Base-by-base conservation (phyloP, 2,113 vertebrate genomes). In the Tinamus guttatus region DNA sequence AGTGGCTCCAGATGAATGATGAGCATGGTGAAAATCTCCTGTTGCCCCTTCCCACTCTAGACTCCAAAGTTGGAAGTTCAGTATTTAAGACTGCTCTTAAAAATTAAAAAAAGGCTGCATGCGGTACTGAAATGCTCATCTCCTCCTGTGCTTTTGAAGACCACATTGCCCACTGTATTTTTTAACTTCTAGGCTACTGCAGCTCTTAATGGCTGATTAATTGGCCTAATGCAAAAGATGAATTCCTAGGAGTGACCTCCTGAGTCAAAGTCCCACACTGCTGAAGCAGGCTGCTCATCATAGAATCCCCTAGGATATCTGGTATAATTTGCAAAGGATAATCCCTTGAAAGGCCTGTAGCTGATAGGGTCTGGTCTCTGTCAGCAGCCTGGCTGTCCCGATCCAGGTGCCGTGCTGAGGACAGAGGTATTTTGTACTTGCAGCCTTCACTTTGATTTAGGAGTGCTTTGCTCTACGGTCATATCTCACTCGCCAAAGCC, bases 1-100 rank as follows among this genome's bases (percentile, higher is more conserved):
- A 10, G 8, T 13, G 22, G 27, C n/a, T 67, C 36, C 38, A n/a
- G 3, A 9, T 30, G 3, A 0, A 8, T 0, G 1, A 49, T 58
- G 41, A 28, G 13, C 32, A 51, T 6, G 54, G 28, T 13, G 41
- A 38, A 32, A 13, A 49, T 41, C 13, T 36, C 28, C 58, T 34
- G 16, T 54, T 80, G n/a, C 20, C 54, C 10, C 28, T 30, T 30
- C 13, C 11, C 6, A 11, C 5, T 21, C 11, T 59, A 47, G 34
- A 15, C 69, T 43, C 30, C 15, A 22, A 18, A 5, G 28, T 1
- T 38, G 19, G 49, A 38, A 80, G n/a, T 5, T 14, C 3, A 1
- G 13, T 15, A 13, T 45, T 87, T 68, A 59, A 74, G 24, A 32
- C 6, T 7, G 10, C 60, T 64, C 51, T n/a, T 15, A 17, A 28